Percentiles rank a stretch among this genome's conserved stretches.
Conservation (phyloP, 2,888 invertebrate species). For the Phaedon cochleariae region DNA sequence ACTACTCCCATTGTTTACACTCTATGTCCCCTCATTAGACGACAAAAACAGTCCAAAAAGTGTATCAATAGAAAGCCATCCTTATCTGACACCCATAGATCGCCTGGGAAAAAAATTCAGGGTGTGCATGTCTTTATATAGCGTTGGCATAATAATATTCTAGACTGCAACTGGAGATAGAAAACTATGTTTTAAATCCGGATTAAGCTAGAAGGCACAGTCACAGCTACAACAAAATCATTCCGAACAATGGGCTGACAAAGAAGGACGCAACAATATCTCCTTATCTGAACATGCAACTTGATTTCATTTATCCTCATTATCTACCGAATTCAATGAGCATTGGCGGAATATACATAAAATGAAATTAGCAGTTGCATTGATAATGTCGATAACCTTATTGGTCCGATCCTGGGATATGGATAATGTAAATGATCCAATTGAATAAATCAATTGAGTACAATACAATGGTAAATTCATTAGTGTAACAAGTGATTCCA, state of each 20-base stretch:
- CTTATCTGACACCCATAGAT: not conserved
- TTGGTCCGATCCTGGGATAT: not conserved
- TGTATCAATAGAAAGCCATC: not conserved
- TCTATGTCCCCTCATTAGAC: not conserved
- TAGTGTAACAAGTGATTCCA: too few relatives aligned
- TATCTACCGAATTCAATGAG: slow-evolving; percentile 15
- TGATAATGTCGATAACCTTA: not conserved
- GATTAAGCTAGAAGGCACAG: slow-evolving; percentile 25
- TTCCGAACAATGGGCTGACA: slow-evolving; percentile 22
- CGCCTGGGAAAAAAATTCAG: not conserved
- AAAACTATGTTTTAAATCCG: slow-evolving; percentile 26
- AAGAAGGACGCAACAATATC: slow-evolving; percentile 25
- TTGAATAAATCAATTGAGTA: too few relatives aligned
- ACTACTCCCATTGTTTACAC: not conserved
- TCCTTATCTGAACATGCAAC: slow-evolving; percentile 17
- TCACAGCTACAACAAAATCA: slow-evolving; percentile 25
- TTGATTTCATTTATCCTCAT: slow-evolving; percentile 18
- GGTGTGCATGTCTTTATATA: not conserved
- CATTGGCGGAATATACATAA: not conserved
- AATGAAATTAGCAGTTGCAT: not conserved
- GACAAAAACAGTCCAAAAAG: not conserved
- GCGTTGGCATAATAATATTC: not conserved
- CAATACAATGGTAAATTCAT: too few relatives aligned
- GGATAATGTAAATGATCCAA: too few relatives aligned
- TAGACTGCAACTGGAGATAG: not conserved